Base-by-base conservation (phyloP, 2,888 invertebrate genomes). In the Erannis defoliaria region DNA sequence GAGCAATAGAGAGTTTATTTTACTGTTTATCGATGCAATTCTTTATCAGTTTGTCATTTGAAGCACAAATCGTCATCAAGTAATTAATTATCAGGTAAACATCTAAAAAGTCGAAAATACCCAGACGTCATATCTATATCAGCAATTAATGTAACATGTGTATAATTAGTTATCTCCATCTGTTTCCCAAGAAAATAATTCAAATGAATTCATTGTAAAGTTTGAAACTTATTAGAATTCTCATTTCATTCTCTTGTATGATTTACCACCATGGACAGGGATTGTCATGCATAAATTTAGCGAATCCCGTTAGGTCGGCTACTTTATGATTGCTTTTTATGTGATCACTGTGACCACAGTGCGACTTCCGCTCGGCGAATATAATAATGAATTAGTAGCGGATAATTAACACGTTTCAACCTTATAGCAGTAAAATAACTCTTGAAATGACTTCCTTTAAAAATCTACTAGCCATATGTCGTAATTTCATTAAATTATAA, bases 321-420 rank as follows among this genome's bases (percentile, higher is more conserved):
- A 45, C 35, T 50, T 35, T 31, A 46, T 40, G 19, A 26, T 46
- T 51, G 46, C 62, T 53, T 64, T 70, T 63, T 58, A 54, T 62
- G 57, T 60, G 55, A 55, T 33, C 49, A 31, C 45, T 55, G 50
- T 29, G 29, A 54, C 45, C 46, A 63, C 58, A 64, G 43, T 42
- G 40, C 33, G 23, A 66, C 70, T 68, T 70, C 70, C 68, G 69
- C 62, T 65, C 63, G 54, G 37, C 43, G 12, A 53, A 59, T 61
- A 61, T 59, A 62, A 70, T 70, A 6, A 23, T 23, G 5, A n/a
- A n/a, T n/a, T n/a, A n/a, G n/a, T n/a, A 35, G 60, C 48, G 59
- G 48, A 55, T 61, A 65, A 62, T 57, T 60, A 68, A 68, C 68
- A 68, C 68, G 70, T 68, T 45, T 56, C 40, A 53, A 29, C 14